Conservation (phyloP, 2,888 invertebrate species). For the Balanococcus diminutus region DNA sequence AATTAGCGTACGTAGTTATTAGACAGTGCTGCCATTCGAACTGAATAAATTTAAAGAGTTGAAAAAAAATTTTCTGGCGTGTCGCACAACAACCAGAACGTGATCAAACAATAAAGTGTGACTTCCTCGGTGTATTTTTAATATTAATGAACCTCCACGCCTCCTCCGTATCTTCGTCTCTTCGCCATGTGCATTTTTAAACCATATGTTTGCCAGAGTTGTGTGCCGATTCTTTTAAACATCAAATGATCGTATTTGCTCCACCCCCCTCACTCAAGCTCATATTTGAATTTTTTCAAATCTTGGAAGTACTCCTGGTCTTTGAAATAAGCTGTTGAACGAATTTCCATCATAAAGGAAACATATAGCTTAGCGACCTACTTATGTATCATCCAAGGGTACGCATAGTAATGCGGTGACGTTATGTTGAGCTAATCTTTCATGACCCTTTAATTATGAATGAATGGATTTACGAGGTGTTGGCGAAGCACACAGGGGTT, state of each 20-base stretch:
- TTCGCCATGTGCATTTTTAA: background rate
- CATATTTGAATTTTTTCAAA: background rate
- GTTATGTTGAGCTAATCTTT: conserved; percentile 4
- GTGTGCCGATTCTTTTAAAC: background rate
- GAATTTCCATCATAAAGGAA: conserved; percentile 27
- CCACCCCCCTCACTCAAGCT: background rate
- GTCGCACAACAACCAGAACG: background rate
- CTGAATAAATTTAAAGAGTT: conserved; percentile 7
- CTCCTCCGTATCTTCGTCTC: background rate
- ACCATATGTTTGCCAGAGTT: background rate
- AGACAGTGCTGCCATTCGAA: conserved; percentile 8
- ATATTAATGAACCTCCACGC: background rate
- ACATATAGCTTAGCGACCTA: conserved; percentile 4
- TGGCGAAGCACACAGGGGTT: background rate
- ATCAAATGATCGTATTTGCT: background rate
- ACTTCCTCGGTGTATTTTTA: conserved; percentile 42
- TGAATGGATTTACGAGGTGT: conserved; percentile 19
- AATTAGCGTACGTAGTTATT: background rate
- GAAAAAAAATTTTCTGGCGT: background rate
- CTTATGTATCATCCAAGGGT: background rate
- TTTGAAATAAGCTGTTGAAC: background rate
- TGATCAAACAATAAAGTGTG: conserved; percentile 35
- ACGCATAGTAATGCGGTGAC: background rate
- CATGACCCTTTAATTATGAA: conserved; percentile 31
- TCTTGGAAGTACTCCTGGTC: background rate